Evolutionary conservation across 2,797 vertebrate species (phyloP), one percentile per base, ranked within the genome.

Genomic region (Pipistrellus pygmaeus): DNA sequence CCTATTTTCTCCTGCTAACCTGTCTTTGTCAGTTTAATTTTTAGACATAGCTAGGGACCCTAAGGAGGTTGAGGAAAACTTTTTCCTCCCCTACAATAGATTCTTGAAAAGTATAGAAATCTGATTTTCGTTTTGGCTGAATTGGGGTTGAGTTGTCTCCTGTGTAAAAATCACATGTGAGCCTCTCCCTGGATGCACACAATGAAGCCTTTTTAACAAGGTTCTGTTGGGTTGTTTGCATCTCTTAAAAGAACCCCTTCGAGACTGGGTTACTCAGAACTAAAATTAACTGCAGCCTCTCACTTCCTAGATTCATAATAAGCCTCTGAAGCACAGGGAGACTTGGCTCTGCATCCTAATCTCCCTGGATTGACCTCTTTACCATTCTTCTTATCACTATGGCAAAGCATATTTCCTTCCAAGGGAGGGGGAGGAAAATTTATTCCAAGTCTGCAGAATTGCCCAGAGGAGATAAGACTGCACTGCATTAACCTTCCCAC

Each of bases 201-300:
- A 46, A 76, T 77, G 66, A 55, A 91, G n/a, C 44, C 48, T 87
- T 90, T 89, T 86, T 92, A 92, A 93, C 48, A 46, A 84, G 57
- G 3, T 89, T 96, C 75, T 93, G 12, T 92, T 72, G 55, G 90
- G 90, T 82, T 84, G 71, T 68, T 93, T 97, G 81, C 82, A 55
- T 95, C 75, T 93, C 71, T 90, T 72, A 66, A 30, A 96, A 85
- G 38, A 95, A 92, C 27, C 23, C 89, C 73, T 88, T 60, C 25
- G 93, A 92, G 95, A 94, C 73, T 66, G 55, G 90, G 66, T 38
- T 88, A 62, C 86, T 96, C 75, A 88, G 88, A 96, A 82, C 55
- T 93, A 83, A 92, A 97, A 97, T 96, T 95, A 96, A 88, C 91
- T 83, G 80, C 53, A 92, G 82, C 41, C 51, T 97, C 72, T 92